Percentiles rank a stretch among this genome's conserved stretches.
These are phyloP conservation scores for Sinopyrophorus schimmeli DNA, from an alignment of 2,888 invertebrate genomes.

Conservation along the genomic window DNA sequence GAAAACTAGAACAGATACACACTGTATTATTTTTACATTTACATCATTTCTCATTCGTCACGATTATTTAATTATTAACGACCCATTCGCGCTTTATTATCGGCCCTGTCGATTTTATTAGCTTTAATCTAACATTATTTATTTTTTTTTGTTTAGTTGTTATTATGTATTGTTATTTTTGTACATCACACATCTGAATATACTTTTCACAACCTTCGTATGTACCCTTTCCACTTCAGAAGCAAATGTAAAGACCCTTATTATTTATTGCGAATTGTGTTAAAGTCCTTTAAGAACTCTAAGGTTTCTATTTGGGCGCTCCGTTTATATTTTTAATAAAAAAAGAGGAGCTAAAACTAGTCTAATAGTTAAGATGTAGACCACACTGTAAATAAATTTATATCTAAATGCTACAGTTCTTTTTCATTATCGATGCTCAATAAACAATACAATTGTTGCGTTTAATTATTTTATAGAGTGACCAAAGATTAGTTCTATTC, in stretches of 20 bases:
- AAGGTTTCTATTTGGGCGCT: conserved; percentile 37
- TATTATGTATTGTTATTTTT: conserved; percentile 28
- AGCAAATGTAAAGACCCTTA: conserved; percentile 43
- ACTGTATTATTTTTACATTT: conserved; percentile 13
- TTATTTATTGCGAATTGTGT: conserved; percentile 40
- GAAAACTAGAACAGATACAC: conserved; percentile 15
- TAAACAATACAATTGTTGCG: too few relatives aligned
- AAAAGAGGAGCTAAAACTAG: conserved; percentile 51
- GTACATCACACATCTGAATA: conserved; percentile 24
- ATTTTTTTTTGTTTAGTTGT: conserved; percentile 33
- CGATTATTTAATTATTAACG: conserved; percentile 39
- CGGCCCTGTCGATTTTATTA: conserved; percentile 38
- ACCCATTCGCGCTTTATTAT: conserved; percentile 45
- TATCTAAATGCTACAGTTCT: conserved; percentile 36
- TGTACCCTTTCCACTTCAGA: conserved; percentile 44
- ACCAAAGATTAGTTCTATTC: too few relatives aligned
- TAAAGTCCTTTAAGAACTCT: conserved; percentile 36
- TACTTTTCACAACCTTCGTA: conserved; percentile 31
- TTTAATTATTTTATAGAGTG: too few relatives aligned
- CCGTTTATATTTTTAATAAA: too few relatives aligned
- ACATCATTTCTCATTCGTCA: conserved; percentile 23
- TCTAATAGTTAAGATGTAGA: conserved; percentile 49
- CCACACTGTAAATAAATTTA: conserved; percentile 36
- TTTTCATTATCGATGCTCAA: too few relatives aligned
- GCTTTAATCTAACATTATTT: conserved; percentile 46